These are phyloP conservation scores for Scaptomyza caliginosa DNA, from an alignment of 2,888 invertebrate genomes.

Conservation along the genomic window DNA sequence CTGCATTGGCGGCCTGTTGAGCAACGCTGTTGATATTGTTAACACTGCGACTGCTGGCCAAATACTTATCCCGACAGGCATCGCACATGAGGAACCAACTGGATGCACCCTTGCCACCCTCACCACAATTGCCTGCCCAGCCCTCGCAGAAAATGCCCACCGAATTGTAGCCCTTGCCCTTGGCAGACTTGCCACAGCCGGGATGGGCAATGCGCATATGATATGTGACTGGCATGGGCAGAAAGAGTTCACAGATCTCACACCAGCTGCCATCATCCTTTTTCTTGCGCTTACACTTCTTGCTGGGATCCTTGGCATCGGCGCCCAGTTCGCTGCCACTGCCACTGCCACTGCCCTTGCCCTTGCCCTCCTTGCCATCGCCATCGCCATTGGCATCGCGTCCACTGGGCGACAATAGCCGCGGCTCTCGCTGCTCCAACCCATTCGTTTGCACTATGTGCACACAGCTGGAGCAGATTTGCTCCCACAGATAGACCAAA, in stretches of 20 bases:
- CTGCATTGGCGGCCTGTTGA: constrained; percentile 74
- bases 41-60: constrained; percentile 82
- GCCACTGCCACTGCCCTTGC: constrained; percentile 54
- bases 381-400: constrained; percentile 60
- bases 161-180: constrained; percentile 96
- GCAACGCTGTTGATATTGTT: constrained; percentile 81
- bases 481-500: constrained; percentile 95
- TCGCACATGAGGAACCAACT: constrained; percentile 98
- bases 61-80: constrained; percentile 91
- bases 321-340: constrained; percentile 32
- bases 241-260: constrained; percentile 93
- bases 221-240: constrained; percentile 91
- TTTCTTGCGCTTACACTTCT: constrained; percentile 82
- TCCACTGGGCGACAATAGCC: constrained; percentile 61
- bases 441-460: constrained; percentile 85
- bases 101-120: constrained; percentile 90
- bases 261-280: constrained; percentile 86
- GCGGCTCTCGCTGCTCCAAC: constrained; percentile 78
- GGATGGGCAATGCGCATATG: constrained; percentile 96
- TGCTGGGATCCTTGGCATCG: constrained; percentile 80
- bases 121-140: constrained; percentile 95
- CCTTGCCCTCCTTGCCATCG: constrained; percentile 62
- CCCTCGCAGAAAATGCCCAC: constrained; percentile 94
- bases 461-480: constrained; percentile 88
- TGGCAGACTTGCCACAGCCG: constrained; percentile 94